Evolutionary conservation across 2,888 invertebrate genomes (phyloP).

Genomic region (Melieria crassipennis): DNA sequence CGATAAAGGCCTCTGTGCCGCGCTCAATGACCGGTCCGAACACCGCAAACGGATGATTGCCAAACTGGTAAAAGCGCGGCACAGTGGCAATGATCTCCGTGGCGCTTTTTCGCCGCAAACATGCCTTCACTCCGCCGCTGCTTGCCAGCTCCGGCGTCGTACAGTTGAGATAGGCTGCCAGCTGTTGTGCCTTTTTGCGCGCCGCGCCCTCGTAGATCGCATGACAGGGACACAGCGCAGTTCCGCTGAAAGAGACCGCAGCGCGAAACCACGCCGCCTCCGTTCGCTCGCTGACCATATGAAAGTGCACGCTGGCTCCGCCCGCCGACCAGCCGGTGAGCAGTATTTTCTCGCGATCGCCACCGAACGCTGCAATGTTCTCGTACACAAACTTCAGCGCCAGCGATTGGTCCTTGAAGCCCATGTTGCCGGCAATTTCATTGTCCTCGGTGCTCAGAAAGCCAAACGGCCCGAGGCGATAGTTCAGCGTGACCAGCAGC

Average conservation of each 20-base stretch:
- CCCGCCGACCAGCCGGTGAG: slow-evolving; percentile 78
- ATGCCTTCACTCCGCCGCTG: slow-evolving; percentile 69
- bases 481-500: slow-evolving; percentile 74
- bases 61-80: slow-evolving; percentile 61
- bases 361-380: slow-evolving; percentile 76
- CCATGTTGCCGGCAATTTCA: slow-evolving; percentile 75
- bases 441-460: slow-evolving; percentile 79
- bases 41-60: slow-evolving; percentile 75
- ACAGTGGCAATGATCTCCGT: slow-evolving; percentile 69
- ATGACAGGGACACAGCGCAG: slow-evolving; percentile 42
- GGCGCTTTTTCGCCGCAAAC: slow-evolving; percentile 72
- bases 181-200: slow-evolving; percentile 23
- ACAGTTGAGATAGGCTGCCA: slow-evolving; percentile 40
- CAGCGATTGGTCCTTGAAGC: slow-evolving; percentile 77
- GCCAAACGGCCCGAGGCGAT: slow-evolving; percentile 75
- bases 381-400: slow-evolving; percentile 76
- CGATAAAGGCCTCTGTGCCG: slow-evolving; percentile 68
- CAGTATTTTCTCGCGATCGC: slow-evolving; percentile 74
- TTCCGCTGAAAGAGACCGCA: slow-evolving; percentile 43
- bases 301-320: slow-evolving; percentile 78
- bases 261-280: slow-evolving; percentile 62
- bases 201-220: slow-evolving; percentile 30
- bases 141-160: neutral
- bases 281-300: slow-evolving; percentile 70
- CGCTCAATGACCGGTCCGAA: slow-evolving; percentile 77